Evolutionary conservation across 2,888 invertebrate genomes (phyloP).

Genomic region (Cepaea hortensis): DNA sequence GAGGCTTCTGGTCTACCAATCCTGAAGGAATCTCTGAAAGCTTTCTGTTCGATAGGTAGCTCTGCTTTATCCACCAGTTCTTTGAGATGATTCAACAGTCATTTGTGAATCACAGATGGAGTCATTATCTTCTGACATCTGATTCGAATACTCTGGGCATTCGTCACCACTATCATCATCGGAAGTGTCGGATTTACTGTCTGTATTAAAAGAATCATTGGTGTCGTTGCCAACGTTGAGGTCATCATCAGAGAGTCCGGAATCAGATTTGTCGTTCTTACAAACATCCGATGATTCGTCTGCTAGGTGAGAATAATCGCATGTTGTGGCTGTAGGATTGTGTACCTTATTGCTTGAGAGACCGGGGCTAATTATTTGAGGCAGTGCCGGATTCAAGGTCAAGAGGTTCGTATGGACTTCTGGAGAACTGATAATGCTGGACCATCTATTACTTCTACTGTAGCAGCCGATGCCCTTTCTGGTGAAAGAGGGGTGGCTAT

Average conservation of each 20-base stretch:
- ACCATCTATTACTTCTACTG: neutral
- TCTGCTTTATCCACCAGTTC: neutral
- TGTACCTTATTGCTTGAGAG: neutral
- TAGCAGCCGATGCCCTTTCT: neutral
- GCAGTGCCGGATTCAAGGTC: neutral
- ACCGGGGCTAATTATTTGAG: neutral
- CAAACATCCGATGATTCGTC: neutral
- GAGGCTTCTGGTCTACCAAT: too few relatives aligned
- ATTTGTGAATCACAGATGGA: neutral
- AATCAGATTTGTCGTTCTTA: neutral
- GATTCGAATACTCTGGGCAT: neutral
- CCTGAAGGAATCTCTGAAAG: too few relatives aligned
- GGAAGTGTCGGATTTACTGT: conserved; percentile 1
- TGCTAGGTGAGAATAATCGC: neutral
- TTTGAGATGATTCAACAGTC: neutral
- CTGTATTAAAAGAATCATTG: neutral
- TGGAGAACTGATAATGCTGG: neutral
- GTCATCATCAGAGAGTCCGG: neutral
- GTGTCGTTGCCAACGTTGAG: neutral
- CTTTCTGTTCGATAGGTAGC: too few relatives aligned
- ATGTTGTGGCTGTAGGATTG: neutral
- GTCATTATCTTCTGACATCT: neutral
- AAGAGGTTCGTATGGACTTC: neutral
- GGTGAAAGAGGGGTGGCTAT: neutral
- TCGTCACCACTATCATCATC: conserved; percentile 22